Conservation (phyloP, 2,113 vertebrate species). For the Zosterops pallidus region DNA sequence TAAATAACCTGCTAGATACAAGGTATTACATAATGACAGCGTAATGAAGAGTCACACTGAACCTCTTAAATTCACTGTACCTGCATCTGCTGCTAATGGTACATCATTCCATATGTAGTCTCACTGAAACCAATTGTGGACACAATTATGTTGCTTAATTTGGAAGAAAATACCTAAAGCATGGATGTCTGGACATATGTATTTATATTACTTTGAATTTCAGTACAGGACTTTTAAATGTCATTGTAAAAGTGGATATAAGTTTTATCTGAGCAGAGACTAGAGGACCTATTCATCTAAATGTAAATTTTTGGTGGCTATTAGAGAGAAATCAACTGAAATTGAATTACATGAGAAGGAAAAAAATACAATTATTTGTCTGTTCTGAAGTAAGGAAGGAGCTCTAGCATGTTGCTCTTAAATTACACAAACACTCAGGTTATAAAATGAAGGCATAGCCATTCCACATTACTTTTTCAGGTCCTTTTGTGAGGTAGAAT, state of each 20-base stretch:
- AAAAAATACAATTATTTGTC: neutral
- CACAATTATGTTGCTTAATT: neutral
- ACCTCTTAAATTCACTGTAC: neutral
- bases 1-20: neutral
- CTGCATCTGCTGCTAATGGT: neutral
- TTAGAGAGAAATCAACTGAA: neutral
- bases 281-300: neutral
- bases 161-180: neutral
- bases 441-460: neutral
- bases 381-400: neutral
- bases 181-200: neutral
- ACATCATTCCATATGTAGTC: neutral
- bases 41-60: neutral
- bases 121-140: neutral
- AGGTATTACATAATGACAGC: neutral
- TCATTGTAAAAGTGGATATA: neutral
- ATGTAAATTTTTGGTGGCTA: neutral
- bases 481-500: neutral
- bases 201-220: neutral
- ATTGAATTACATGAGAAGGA: neutral
- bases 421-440: neutral
- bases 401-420: neutral
- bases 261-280: neutral
- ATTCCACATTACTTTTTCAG: neutral
- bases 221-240: neutral